Evolutionary conservation across 2,113 vertebrate genomes (phyloP), one percentile per base, ranked within the genome.

Genomic region (Elachura formosa): DNA sequence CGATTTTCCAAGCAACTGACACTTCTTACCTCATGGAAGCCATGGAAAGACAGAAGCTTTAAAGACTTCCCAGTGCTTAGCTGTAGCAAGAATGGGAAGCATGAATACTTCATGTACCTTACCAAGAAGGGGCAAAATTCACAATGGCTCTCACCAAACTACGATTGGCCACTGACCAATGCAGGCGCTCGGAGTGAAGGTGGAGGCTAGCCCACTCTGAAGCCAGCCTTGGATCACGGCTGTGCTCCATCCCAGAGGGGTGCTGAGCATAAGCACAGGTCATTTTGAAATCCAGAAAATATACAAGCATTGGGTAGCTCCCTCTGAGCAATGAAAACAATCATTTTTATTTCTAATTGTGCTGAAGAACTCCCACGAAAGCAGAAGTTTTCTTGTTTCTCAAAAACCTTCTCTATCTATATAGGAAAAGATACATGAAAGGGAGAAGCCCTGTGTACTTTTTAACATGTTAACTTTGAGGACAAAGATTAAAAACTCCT

Each of bases 401-500:
- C 63, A 80, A 75, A 91, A 83, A 66, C 61, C 14, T 48, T 73
- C 49, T 24, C 7, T 34, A 68, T 26, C 61, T 58, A 12, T 86
- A 7, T 24, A 55, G 86, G 75, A 95, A 82, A 94, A 94, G 59
- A 52, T 54, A 84, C 0, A 2, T 14, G 29, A 76, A 93, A 68
- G 29, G n/a, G 48, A 97, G 72, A 59, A 86, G 36, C 17, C 66
- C 73, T 31, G 48, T 12, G 46, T 73, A 77, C 90, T 96, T 96
- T 90, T 91, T 64, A 96, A 87, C 51, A 51, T 46, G 46, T 9
- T 86, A 93, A 89, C 94, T 94, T 82, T 6, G n/a, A 93, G 45
- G 69, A 94, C 41, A 93, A 93, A 94, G 77, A 97, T 95, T 90
- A 97, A 95, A 96, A 90, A 6, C 78, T 77, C 95, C 83, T 90